A percentile compares a stretch with the other conserved stretches of the same genome.
These are phyloP conservation scores for Ennomos fuscantarius DNA, from an alignment of 2,888 invertebrate species.

Conservation along the genomic window DNA sequence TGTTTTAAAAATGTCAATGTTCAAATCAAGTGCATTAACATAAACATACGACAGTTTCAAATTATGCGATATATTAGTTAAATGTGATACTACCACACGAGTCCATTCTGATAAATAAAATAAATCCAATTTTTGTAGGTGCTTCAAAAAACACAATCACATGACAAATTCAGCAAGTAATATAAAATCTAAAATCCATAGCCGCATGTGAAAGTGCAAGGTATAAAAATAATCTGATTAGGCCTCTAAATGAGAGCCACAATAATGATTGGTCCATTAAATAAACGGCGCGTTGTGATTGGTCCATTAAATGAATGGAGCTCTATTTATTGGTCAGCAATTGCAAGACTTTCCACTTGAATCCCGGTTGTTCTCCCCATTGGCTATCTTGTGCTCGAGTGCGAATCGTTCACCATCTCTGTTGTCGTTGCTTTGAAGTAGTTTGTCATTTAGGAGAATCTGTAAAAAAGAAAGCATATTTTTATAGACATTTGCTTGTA, in stretches of 20 bases:
- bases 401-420: constrained; percentile 89
- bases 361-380: constrained; percentile 74
- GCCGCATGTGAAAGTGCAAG: constrained; percentile 2
- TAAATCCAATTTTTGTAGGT: constrained; percentile 7
- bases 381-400: constrained; percentile 84
- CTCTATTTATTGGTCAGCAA: constrained; percentile 82
- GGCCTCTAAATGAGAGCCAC: background rate
- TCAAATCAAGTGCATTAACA: constrained; percentile 8
- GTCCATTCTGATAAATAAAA: constrained; percentile 5
- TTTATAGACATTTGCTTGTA: background rate
- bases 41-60: constrained; percentile 39
- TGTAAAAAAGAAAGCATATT: constrained; percentile 56
- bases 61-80: constrained; percentile 19
- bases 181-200: constrained; percentile 18
- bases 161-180: constrained; percentile 16
- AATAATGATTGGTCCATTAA: constrained; percentile 37
- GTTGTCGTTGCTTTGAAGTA: constrained; percentile 89
- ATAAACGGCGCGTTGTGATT: constrained; percentile 44
- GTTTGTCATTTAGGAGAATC: constrained; percentile 92
- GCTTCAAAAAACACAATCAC: constrained; percentile 12
- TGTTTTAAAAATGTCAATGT: constrained; percentile 22
- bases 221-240: background rate
- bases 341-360: constrained; percentile 81
- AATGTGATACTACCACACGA: constrained; percentile 7
- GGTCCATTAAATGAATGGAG: constrained; percentile 42